A percentile compares a stretch with the other conserved stretches of the same genome.
phyloP scores from a whole-genome alignment of 2,113 vertebrate species.

The Hystrix cristata region DNA sequence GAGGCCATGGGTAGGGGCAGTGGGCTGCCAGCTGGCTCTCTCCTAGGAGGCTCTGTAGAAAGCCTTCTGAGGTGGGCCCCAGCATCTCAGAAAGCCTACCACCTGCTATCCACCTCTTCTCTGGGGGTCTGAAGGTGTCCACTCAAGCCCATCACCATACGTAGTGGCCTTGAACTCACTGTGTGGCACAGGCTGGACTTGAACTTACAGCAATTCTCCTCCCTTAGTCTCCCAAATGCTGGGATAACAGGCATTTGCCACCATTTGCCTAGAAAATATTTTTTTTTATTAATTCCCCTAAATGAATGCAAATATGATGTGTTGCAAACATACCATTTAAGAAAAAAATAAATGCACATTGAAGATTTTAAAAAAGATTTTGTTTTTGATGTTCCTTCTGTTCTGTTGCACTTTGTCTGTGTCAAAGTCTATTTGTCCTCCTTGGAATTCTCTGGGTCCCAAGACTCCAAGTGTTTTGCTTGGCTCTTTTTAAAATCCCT shows the following conservation, averaged over 20 bases:
- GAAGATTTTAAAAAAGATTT: not conserved
- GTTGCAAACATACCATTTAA: not conserved
- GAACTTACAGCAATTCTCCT: not conserved
- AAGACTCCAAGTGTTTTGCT: not conserved
- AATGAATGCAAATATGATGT: not conserved
- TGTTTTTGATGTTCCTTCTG: not conserved
- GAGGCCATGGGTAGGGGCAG: not conserved
- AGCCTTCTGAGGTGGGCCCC: not conserved
- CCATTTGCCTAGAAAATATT: not conserved
- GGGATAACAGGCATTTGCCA: not conserved
- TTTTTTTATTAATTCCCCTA: not conserved
- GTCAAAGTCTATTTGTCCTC: not conserved
- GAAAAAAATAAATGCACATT: not conserved
- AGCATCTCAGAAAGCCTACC: not conserved
- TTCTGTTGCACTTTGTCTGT: not conserved
- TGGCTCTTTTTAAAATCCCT: no score
- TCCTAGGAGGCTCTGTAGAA: not conserved
- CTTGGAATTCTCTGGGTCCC: no score
- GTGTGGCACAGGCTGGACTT: not conserved
- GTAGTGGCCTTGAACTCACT: not conserved
- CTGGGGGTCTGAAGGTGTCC: not conserved
- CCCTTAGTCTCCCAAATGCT: not conserved
- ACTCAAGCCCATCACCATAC: not conserved
- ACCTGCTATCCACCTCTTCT: not conserved
- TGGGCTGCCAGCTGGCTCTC: not conserved